Evolutionary conservation across 2,888 invertebrate species (phyloP).

Genomic region (Eupithecia tripunctaria): DNA sequence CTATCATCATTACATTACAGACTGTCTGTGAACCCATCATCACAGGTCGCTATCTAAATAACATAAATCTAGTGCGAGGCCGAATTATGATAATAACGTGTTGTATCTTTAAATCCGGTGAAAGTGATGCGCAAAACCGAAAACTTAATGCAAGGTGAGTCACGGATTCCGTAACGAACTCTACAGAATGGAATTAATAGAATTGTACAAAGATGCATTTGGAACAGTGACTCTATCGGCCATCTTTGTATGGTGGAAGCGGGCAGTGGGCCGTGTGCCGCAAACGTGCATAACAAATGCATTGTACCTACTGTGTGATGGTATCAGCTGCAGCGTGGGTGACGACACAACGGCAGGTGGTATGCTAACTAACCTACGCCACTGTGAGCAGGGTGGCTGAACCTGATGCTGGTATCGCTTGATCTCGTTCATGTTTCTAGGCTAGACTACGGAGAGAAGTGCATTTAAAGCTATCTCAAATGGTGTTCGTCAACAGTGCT

Average conservation of each 20-base stretch:
- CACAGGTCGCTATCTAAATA: conserved; percentile 30
- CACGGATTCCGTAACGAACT: conserved; percentile 29
- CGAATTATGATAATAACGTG: conserved; percentile 43
- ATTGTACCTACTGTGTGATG: conserved; percentile 21
- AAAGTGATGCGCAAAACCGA: conserved; percentile 43
- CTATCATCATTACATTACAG: conserved; percentile 28
- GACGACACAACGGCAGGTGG: conserved; percentile 10
- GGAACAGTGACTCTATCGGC: conserved; percentile 1
- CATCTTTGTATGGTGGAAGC: background rate
- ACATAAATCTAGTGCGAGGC: conserved; percentile 40
- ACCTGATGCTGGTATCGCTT: conserved; percentile 14
- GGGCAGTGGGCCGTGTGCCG: background rate
- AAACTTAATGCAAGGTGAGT: conserved; percentile 34
- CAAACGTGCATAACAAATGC: conserved; percentile 27
- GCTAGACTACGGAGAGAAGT: conserved; percentile 1
- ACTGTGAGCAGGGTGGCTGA: conserved; percentile 16
- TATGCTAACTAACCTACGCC: conserved; percentile 21
- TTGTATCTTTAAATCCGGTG: conserved; percentile 33
- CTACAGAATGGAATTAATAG: conserved; percentile 32
- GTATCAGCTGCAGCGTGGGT: conserved; percentile 17
- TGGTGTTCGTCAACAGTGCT: conserved; percentile 10
- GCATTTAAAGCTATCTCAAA: conserved; percentile 12
- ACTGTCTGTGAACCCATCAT: conserved; percentile 15
- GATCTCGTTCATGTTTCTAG: conserved; percentile 5
- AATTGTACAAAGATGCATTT: conserved; percentile 20